Conservation (phyloP, 2,888 invertebrate species). For the Lycia hirtaria region DNA sequence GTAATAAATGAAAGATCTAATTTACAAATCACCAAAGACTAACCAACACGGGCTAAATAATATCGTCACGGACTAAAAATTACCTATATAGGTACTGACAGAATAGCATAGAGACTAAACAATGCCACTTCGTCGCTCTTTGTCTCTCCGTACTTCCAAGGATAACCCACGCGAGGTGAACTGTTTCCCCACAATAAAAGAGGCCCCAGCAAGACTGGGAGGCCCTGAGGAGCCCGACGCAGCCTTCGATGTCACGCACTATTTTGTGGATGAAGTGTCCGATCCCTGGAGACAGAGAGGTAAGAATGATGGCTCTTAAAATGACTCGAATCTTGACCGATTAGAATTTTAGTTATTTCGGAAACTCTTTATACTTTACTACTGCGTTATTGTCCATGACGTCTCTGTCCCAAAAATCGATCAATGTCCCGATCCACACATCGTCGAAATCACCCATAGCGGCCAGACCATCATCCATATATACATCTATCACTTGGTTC, state of each 20-base stretch:
- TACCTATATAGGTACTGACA: too few relatives aligned
- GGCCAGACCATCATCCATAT: too few relatives aligned
- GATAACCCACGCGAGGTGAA: neutral
- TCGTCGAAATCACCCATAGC: too few relatives aligned
- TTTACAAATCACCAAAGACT: neutral
- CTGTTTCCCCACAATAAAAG: conserved; percentile 24
- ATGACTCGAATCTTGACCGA: too few relatives aligned
- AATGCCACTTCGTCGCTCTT: conserved; percentile 37
- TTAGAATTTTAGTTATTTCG: too few relatives aligned
- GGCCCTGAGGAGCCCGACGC: conserved; percentile 73
- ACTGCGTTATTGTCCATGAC: too few relatives aligned
- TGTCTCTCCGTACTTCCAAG: conserved; percentile 29
- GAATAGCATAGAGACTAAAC: neutral
- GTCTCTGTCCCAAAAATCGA: too few relatives aligned
- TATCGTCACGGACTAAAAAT: too few relatives aligned
- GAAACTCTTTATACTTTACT: too few relatives aligned
- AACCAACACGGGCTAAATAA: neutral
- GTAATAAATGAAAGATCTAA: too few relatives aligned
- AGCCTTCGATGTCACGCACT: conserved; percentile 89
- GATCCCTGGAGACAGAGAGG: conserved; percentile 76
- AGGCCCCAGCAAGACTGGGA: conserved; percentile 37
- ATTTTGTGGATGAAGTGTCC: conserved; percentile 89
- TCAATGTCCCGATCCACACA: too few relatives aligned
- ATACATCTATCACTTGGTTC: too few relatives aligned
- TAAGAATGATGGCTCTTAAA: conserved; percentile 40